Evolutionary conservation across 2,888 invertebrate species (phyloP).

Genomic region (Orchesella flavescens): DNA sequence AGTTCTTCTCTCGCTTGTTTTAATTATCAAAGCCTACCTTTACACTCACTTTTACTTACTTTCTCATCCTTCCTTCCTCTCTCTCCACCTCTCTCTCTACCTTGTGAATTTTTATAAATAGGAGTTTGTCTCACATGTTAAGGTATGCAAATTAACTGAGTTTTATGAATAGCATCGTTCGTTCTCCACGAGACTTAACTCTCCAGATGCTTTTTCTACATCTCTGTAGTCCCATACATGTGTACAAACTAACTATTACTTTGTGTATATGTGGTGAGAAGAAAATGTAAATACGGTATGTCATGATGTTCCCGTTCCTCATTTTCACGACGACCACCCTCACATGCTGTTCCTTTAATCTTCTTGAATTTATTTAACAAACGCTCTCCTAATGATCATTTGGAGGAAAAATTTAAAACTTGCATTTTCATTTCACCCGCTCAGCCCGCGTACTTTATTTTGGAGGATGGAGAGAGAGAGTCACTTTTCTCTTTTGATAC

Average conservation of each 20-base stretch:
- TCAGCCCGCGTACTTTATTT: not conserved
- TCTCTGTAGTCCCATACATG: not conserved
- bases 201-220: constrained; percentile 27
- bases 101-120: constrained; percentile 24
- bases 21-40: constrained; percentile 57
- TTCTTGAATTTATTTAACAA: constrained; percentile 51
- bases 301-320: constrained; percentile 26
- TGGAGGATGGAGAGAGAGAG: not conserved
- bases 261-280: constrained; percentile 46
- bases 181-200: constrained; percentile 23
- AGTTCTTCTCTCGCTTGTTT: constrained; percentile 40
- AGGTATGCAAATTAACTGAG: constrained; percentile 61
- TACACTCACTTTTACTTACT: constrained; percentile 34
- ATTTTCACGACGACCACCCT: constrained; percentile 36
- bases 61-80: constrained; percentile 27
- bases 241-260: constrained; percentile 36
- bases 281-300: constrained; percentile 49
- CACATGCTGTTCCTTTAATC: constrained; percentile 56
- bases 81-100: not conserved
- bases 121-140: constrained; percentile 33
- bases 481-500: not conserved
- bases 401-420: constrained; percentile 30
- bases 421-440: constrained; percentile 11
- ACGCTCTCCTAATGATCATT: constrained; percentile 59
- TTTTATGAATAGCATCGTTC: constrained; percentile 54